phyloP scores from a whole-genome alignment of 2,113 vertebrate genomes.

The Amphiprion percula region DNA sequence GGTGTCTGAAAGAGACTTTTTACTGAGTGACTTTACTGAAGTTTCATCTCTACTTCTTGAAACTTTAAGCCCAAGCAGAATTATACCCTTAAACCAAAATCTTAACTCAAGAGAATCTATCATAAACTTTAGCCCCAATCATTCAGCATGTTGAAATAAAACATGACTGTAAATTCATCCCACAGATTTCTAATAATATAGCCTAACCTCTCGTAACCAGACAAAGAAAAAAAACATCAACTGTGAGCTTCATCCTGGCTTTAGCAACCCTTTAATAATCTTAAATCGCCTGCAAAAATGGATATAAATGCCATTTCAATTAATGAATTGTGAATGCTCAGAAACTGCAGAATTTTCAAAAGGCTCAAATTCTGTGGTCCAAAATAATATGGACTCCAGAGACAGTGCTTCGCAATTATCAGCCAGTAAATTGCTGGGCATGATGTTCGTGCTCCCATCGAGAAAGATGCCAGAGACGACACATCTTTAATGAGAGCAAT shows the following conservation, averaged over 20 bases:
- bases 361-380: constrained; percentile 3
- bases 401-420: constrained; percentile 29
- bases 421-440: constrained; percentile 39
- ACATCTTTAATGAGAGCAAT: constrained; percentile 53
- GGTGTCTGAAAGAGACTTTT: background rate
- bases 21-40: background rate
- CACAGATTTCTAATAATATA: no score
- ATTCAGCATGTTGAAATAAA: background rate
- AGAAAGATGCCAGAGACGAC: constrained; percentile 36
- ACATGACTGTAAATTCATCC: background rate
- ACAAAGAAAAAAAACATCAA: background rate
- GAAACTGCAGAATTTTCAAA: constrained; percentile 17
- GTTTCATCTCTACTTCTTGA: background rate
- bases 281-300: background rate
- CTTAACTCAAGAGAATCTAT: background rate
- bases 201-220: no score
- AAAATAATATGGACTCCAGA: constrained; percentile 38
- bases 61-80: background rate
- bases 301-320: constrained; percentile 1
- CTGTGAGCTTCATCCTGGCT: background rate
- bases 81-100: background rate
- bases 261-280: background rate
- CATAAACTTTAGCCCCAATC: background rate
- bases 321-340: constrained; percentile 7
- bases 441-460: constrained; percentile 36